Percentiles rank a stretch among this genome's conserved stretches.
Evolutionary conservation across 2,888 invertebrate genomes (phyloP).

Genomic region (Hirtodrosophila confusa): DNA sequence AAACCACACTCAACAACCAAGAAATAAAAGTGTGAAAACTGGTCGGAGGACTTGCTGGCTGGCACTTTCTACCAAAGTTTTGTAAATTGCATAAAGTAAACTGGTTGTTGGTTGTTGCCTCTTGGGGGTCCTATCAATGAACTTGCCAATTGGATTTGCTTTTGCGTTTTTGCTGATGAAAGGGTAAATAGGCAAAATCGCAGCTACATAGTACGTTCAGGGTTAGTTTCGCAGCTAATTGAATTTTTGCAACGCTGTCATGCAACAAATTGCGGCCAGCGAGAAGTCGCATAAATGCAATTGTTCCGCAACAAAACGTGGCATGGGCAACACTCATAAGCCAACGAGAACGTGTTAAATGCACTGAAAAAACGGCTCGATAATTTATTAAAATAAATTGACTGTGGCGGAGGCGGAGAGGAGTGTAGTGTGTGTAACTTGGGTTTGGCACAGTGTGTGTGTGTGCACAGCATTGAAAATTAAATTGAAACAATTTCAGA

Average conservation of each 20-base stretch:
- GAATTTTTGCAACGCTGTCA: slow-evolving; percentile 63
- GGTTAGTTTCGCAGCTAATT: slow-evolving; percentile 71
- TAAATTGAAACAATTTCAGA: slow-evolving; percentile 43
- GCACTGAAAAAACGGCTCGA: slow-evolving; percentile 39
- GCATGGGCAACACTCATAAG: slow-evolving; percentile 13
- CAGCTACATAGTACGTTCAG: slow-evolving; percentile 57
- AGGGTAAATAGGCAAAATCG: slow-evolving; percentile 41
- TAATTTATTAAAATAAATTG: slow-evolving; percentile 59
- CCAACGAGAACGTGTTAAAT: slow-evolving; percentile 75
- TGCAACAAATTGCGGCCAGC: slow-evolving; percentile 66
- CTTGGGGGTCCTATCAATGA: slow-evolving; percentile 62
- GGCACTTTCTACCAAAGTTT: slow-evolving; percentile 66
- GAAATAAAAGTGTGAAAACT: slow-evolving; percentile 68
- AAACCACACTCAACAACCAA: too few species aligned
- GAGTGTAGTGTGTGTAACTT: background rate
- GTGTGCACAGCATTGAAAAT: slow-evolving; percentile 76
- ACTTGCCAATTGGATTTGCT: slow-evolving; percentile 73
- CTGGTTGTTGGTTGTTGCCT: slow-evolving; percentile 39
- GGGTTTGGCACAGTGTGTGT: too few species aligned
- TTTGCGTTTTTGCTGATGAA: slow-evolving; percentile 42
- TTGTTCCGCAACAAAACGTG: slow-evolving; percentile 22
- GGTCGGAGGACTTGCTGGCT: slow-evolving; percentile 57
- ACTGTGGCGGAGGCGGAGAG: slow-evolving; percentile 5
- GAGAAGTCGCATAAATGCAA: slow-evolving; percentile 75
- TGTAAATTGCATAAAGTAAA: slow-evolving; percentile 60